Percentiles rank a stretch among this genome's conserved stretches.
phyloP scores from a whole-genome alignment of 92 coral and sea anemone genomes.

The Zoanthus gigantus region DNA sequence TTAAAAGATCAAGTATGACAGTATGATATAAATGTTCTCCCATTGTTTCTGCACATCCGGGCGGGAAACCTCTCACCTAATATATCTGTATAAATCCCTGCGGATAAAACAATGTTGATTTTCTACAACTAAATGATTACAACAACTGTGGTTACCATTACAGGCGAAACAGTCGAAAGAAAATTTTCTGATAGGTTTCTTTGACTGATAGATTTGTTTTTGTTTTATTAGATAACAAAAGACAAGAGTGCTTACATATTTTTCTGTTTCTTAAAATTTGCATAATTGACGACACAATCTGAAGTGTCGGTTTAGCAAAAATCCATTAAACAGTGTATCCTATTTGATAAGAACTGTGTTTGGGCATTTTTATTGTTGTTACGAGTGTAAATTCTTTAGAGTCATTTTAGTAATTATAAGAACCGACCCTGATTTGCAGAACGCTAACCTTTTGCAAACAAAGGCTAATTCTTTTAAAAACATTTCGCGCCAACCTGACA shows the following conservation, averaged over 20 bases:
- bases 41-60: not conserved
- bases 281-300: conserved; percentile 34
- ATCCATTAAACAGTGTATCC: conserved; percentile 20
- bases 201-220: conserved; percentile 4
- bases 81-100: not conserved
- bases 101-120: not conserved
- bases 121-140: not conserved
- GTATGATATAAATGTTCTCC: not conserved
- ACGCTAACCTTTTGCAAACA: conserved; percentile 72
- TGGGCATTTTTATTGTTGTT: conserved; percentile 36
- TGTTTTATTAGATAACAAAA: conserved; percentile 28
- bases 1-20: not conserved
- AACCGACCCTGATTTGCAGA: conserved; percentile 73
- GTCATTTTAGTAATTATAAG: conserved; percentile 67
- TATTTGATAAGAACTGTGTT: conserved; percentile 35
- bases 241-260: conserved; percentile 4
- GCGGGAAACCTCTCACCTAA: not conserved
- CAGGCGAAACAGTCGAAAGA: not conserved
- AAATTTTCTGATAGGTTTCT: conserved; percentile 7
- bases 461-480: conserved; percentile 78
- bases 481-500: conserved; percentile 85
- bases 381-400: conserved; percentile 41
- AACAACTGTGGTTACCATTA: conserved; percentile 2
- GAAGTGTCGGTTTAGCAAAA: conserved; percentile 21
- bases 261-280: conserved; percentile 10